Conservation (phyloP, 2,113 vertebrate species). For the Catharus minimus region DNA sequence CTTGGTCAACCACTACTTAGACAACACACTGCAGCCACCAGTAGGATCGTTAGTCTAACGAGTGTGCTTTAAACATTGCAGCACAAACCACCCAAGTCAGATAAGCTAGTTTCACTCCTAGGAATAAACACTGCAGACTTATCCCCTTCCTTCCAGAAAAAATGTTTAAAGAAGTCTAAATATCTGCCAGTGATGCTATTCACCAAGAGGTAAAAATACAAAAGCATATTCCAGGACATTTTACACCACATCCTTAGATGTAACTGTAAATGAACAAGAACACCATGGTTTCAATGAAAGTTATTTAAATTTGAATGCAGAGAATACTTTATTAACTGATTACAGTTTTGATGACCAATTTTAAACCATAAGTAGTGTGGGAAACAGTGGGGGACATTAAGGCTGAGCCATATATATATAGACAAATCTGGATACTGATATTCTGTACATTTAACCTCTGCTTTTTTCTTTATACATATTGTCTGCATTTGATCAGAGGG, state of each 20-base stretch:
- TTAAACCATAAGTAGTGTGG: slow-evolving; percentile 71
- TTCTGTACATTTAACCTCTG: slow-evolving; percentile 75
- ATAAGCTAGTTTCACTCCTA: background rate
- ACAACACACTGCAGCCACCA: background rate
- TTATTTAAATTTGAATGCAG: slow-evolving; percentile 74
- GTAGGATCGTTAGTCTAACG: background rate
- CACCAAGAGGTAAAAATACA: background rate
- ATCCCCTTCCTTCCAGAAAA: background rate
- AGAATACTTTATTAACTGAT: slow-evolving; percentile 89
- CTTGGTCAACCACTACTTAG: background rate
- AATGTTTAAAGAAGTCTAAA: background rate
- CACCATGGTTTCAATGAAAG: slow-evolving; percentile 38
- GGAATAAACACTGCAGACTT: background rate
- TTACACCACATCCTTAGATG: background rate
- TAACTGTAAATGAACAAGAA: slow-evolving; percentile 20
- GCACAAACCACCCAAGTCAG: background rate
- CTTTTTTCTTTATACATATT: slow-evolving; percentile 66
- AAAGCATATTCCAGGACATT: background rate
- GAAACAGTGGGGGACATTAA: slow-evolving; percentile 75
- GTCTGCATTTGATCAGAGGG: slow-evolving; percentile 50
- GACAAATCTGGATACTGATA: slow-evolving; percentile 67
- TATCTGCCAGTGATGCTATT: background rate
- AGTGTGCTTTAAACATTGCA: background rate
- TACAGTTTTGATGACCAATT: slow-evolving; percentile 78
- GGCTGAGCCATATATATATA: slow-evolving; percentile 74